phyloP scores from a whole-genome alignment of 1,140 invertebrate species.

The Platyscapa corneri region DNA sequence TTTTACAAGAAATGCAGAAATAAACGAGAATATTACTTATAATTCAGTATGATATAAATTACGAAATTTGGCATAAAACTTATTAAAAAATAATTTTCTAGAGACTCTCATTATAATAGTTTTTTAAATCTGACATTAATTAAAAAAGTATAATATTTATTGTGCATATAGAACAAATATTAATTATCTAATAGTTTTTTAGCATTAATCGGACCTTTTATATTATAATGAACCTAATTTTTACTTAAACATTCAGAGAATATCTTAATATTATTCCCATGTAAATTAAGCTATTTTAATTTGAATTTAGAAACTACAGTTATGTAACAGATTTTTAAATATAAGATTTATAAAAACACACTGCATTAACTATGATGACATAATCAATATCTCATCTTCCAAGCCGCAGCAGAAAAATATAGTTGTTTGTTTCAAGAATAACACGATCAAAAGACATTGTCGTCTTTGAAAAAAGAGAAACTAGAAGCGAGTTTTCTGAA shows the following conservation, averaged over 20 bases:
- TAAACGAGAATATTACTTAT: too few species aligned
- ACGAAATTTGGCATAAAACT: too few species aligned
- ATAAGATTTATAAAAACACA: neutral
- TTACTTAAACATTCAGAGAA: neutral
- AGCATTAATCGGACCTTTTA: too few species aligned
- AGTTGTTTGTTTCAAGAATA: conserved; percentile 28
- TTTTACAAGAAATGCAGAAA: too few species aligned
- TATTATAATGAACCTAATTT: neutral
- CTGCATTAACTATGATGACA: conserved; percentile 14
- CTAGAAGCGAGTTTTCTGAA: neutral
- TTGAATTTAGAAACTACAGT: neutral
- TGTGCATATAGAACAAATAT: too few species aligned
- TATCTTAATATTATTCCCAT: neutral
- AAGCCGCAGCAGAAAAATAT: neutral
- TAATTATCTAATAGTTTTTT: too few species aligned
- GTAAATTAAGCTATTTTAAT: neutral
- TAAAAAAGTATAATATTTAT: too few species aligned
- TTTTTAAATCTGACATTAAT: too few species aligned
- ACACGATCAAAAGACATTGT: conserved; percentile 41
- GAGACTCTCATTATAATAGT: too few species aligned
- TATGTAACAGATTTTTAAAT: neutral
- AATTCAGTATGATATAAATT: too few species aligned
- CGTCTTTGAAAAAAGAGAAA: neutral
- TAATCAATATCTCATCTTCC: conserved; percentile 28
- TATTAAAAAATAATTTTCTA: too few species aligned